These are phyloP conservation scores for Craseonycteris thonglongyai DNA, from an alignment of 2,113 vertebrate species.

Conservation along the genomic window DNA sequence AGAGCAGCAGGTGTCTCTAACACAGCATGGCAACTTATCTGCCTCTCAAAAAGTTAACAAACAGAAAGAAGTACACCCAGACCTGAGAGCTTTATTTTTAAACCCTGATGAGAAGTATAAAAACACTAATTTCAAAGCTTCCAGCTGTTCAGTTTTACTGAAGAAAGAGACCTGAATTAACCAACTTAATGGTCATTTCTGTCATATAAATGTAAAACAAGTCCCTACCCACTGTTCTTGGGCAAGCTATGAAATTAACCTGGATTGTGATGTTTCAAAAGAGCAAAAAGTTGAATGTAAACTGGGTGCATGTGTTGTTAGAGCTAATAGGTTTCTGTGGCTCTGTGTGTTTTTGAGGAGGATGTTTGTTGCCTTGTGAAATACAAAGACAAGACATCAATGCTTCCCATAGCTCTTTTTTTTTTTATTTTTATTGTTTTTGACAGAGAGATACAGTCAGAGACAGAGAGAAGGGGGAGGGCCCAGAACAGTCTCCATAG, in stretches of 20 bases:
- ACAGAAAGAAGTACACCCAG: not conserved
- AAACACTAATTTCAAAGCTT: slow-evolving; percentile 40
- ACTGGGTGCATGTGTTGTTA: not conserved
- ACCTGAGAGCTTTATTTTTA: not conserved
- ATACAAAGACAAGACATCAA: not conserved
- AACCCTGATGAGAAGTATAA: not conserved
- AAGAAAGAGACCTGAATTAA: slow-evolving; percentile 36
- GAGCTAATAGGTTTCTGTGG: not conserved
- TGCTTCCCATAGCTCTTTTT: no score
- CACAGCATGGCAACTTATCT: not conserved
- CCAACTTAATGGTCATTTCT: not conserved
- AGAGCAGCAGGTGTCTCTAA: not conserved
- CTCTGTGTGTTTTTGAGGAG: not conserved
- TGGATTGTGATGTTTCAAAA: not conserved
- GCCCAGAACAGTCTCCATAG: no score
- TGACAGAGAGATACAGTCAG: no score
- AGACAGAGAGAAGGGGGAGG: no score
- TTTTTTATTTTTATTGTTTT: no score
- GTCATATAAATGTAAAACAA: slow-evolving; percentile 11
- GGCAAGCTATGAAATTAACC: slow-evolving; percentile 12
- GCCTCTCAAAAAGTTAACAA: not conserved
- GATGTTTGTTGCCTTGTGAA: not conserved
- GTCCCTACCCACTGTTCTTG: not conserved
- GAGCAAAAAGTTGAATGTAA: not conserved
- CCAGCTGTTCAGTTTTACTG: slow-evolving; percentile 36